These are phyloP conservation scores for Brienomyrus longianalis DNA, from an alignment of 2,113 vertebrate species.

Conservation along the genomic window DNA sequence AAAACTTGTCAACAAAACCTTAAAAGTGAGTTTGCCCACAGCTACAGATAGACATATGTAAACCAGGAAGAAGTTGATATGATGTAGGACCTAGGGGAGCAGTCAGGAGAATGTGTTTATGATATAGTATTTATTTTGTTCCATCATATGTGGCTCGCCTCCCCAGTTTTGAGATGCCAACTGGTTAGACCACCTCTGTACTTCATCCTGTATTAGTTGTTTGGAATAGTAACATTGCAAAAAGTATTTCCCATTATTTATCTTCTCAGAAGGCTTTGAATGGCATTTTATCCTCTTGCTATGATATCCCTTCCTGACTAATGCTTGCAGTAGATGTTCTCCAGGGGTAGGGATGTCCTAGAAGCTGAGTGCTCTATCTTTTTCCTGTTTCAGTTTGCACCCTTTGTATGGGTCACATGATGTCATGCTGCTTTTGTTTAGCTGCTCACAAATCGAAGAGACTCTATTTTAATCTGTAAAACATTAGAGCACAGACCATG, in stretches of 20 bases:
- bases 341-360: background rate
- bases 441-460: background rate
- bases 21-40: background rate
- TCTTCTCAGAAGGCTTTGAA: background rate
- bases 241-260: background rate
- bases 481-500: background rate
- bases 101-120: background rate
- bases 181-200: background rate
- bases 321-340: background rate
- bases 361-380: constrained; percentile 13
- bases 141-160: background rate
- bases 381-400: constrained; percentile 6
- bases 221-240: background rate
- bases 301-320: background rate
- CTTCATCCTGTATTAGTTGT: background rate
- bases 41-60: background rate
- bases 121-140: background rate
- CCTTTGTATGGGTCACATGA: constrained; percentile 20
- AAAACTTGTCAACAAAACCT: background rate
- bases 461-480: background rate
- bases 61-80: background rate
- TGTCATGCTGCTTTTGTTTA: constrained; percentile 14
- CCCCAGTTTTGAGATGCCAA: background rate
- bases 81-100: background rate
- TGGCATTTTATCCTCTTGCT: background rate